phyloP scores from a whole-genome alignment of 2,888 invertebrate species.

The Eupithecia exiguata region DNA sequence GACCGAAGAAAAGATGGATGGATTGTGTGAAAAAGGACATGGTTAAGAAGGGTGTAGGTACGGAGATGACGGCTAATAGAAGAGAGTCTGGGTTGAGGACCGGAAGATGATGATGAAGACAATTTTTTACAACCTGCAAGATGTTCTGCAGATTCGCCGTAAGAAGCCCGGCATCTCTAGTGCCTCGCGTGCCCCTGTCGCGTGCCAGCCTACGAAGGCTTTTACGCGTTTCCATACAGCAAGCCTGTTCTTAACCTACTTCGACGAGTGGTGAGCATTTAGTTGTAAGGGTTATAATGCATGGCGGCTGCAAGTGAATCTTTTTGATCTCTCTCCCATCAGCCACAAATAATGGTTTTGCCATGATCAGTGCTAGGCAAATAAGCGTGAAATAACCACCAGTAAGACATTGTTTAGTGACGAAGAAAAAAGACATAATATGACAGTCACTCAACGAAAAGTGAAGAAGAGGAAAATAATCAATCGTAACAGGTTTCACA shows the following conservation, averaged over 20 bases:
- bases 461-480: neutral
- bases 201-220: conserved; percentile 69
- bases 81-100: no score
- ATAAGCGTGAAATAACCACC: no score
- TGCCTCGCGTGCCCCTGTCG: conserved; percentile 65
- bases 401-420: neutral
- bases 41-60: no score
- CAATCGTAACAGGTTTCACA: neutral
- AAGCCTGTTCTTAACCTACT: conserved; percentile 70
- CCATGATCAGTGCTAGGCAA: no score
- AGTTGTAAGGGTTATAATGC: conserved; percentile 39
- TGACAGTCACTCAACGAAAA: neutral
- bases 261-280: conserved; percentile 46
- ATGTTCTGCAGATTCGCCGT: conserved; percentile 18
- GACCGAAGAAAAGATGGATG: no score
- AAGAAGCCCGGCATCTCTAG: conserved; percentile 46
- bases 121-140: neutral
- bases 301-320: conserved; percentile 16
- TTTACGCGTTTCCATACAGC: conserved; percentile 73
- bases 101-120: no score
- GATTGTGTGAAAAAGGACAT: no score
- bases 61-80: no score
- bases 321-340: neutral
- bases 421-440: neutral
- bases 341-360: no score